Base-by-base conservation (phyloP, 2,113 vertebrate species). In the Pelobates fuscus region DNA sequence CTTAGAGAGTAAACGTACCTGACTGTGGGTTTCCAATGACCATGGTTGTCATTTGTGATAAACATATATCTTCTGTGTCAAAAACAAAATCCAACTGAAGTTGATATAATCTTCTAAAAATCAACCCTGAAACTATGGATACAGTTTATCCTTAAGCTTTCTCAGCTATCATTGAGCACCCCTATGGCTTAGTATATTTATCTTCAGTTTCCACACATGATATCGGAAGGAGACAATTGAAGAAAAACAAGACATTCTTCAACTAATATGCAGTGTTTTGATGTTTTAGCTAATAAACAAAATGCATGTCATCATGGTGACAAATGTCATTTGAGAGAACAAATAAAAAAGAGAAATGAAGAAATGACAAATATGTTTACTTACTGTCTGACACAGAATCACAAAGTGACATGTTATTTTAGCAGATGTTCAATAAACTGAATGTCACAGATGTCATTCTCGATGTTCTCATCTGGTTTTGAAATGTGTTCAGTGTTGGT, bases 371-470 rank as follows among this genome's bases (percentile, higher is more conserved):
- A 70, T 70, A 60, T 37, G n/a, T 54, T 63, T 37, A 37, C 26
- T 23, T 43, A 71, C 17, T 29, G 46, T 63, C 26, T 62, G 70
- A 72, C 70, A 32, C 26, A 54, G 21, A 72, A 63, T 32, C 18
- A 63, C 43, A 72, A 63, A 49, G 44, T 71, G 43, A 54, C 59
- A 37, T 72, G 43, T 24, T 44, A 54, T 52, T 44, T 20, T 32
- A 72, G 46, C 70, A 72, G 59, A 72, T 64, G 70, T 63, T 63
- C 29, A 52, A 54, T 54, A 72, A 72, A 63, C 27, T 32, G 59
- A 63, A 63, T 63, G 59, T 72, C 70, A 72, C n/a, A 54, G 21
- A 63, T 64, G 70, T 72, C 59, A 64, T 63, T 44, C 21, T 63
- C 44, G 46, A 63, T 72, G 70, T 29, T 62, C 25, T 54, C 44